Conservation (phyloP, 2,888 invertebrate species). For the Zeuzera pyrina region DNA sequence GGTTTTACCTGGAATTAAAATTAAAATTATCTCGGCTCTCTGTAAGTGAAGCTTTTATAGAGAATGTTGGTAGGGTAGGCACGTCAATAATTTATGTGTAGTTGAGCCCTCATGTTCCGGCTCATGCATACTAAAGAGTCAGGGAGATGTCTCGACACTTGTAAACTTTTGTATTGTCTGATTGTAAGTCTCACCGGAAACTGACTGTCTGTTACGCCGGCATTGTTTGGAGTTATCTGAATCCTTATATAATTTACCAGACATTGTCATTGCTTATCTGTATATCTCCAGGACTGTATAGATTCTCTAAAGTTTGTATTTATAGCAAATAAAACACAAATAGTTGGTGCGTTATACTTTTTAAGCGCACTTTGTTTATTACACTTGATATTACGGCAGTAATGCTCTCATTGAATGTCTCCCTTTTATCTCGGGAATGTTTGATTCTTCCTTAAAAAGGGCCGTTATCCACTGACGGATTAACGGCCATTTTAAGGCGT, state of each 20-base stretch:
- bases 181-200: conserved; percentile 55
- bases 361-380: conserved; percentile 14
- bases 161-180: conserved; percentile 46
- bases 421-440: conserved; percentile 35
- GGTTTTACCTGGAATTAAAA: too few species aligned
- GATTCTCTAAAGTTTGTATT: conserved; percentile 1
- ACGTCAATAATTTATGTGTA: conserved; percentile 29
- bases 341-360: conserved; percentile 17
- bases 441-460: conserved; percentile 45
- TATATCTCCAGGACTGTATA: conserved; percentile 1
- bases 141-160: conserved; percentile 43
- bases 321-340: conserved; percentile 22
- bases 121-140: conserved; percentile 54
- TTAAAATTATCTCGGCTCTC: too few species aligned
- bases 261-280: conserved; percentile 31
- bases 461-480: conserved; percentile 48
- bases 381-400: conserved; percentile 13
- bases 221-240: conserved; percentile 54
- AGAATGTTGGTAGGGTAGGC: neutral
- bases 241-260: conserved; percentile 39
- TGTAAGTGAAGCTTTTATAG: too few species aligned
- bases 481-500: conserved; percentile 52
- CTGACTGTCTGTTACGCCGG: conserved; percentile 43
- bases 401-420: conserved; percentile 22
- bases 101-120: conserved; percentile 26